phyloP scores from a whole-genome alignment of 2,113 vertebrate genomes.

The Carlito syrichta region DNA sequence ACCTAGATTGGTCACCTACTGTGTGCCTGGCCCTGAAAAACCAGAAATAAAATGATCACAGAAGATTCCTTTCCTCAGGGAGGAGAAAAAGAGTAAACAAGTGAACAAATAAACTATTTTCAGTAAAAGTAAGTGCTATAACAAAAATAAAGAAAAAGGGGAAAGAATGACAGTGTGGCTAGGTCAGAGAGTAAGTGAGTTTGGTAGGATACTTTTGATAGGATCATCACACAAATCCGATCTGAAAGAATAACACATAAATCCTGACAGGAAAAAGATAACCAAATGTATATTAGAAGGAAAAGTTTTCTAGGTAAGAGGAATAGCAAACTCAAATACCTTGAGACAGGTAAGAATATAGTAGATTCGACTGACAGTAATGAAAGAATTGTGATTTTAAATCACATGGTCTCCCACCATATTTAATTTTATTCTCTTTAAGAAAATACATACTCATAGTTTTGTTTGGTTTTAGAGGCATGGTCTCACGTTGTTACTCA shows the following conservation, averaged over 20 bases:
- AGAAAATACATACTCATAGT: neutral
- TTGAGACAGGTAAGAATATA: neutral
- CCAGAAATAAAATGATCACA: neutral
- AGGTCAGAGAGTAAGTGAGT: neutral
- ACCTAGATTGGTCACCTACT: neutral
- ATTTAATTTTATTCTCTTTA: slow-evolving; percentile 9
- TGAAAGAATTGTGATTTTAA: neutral
- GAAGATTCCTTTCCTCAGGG: neutral
- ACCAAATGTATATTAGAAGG: neutral
- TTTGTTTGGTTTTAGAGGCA: no score
- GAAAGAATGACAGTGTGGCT: neutral
- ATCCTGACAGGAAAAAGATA: neutral
- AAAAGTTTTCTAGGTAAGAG: neutral
- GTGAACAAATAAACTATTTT: neutral
- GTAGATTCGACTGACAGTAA: neutral
- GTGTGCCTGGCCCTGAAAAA: neutral
- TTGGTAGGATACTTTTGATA: neutral
- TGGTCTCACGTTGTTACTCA: no score
- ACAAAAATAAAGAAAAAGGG: neutral
- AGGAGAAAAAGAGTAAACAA: neutral
- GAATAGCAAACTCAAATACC: neutral
- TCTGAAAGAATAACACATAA: neutral
- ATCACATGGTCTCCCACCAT: neutral
- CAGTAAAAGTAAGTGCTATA: neutral
- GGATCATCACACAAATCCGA: neutral